Base-by-base conservation (phyloP, 1,140 invertebrate genomes). In the Cyclina sinensis region DNA sequence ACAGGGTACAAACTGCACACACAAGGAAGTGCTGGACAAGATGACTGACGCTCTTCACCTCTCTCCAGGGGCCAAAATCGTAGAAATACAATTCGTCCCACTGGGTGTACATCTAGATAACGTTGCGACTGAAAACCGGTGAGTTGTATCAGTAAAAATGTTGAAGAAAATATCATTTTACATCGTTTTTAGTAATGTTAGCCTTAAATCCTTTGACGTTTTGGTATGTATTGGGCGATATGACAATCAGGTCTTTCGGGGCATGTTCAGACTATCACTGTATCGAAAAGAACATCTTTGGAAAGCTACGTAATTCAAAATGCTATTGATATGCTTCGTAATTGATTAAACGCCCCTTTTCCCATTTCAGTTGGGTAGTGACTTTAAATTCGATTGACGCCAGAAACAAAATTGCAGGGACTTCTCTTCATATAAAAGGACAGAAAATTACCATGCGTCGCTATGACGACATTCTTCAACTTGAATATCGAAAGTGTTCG, bases 321-420 rank as follows among this genome's bases (percentile, higher is more conserved):
- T n/a, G n/a, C n/a, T n/a, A n/a, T n/a, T n/a, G n/a, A n/a, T n/a
- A n/a, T n/a, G n/a, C n/a, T n/a, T n/a, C n/a, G n/a, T n/a, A n/a
- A n/a, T n/a, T n/a, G n/a, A n/a, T n/a, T n/a, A n/a, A n/a, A n/a
- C n/a, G n/a, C n/a, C n/a, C n/a, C n/a, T 27, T 59, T 59, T 14
- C n/a, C 11, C 18, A 68, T 73, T 84, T 51, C 83, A 86, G 85
- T n/a, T 87, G 85, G 85, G 35, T 87, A 35, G 80, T 87, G 24
- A 87, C 85, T 5, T 30, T 87, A 7, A 87, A 87, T 30, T 32
- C 24, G 27, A 62, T 70, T 30, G 85, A 37, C 9, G 85, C 74
- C 21, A 48, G 85, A 51, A 87, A 87, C 62, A n/a, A 24, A 21
- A 48, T 87, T 48, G 85, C 85, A 16, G 85, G 85, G 70, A 68